phyloP scores from a whole-genome alignment of 2,888 invertebrate genomes.

The Andrena trimmerana region DNA sequence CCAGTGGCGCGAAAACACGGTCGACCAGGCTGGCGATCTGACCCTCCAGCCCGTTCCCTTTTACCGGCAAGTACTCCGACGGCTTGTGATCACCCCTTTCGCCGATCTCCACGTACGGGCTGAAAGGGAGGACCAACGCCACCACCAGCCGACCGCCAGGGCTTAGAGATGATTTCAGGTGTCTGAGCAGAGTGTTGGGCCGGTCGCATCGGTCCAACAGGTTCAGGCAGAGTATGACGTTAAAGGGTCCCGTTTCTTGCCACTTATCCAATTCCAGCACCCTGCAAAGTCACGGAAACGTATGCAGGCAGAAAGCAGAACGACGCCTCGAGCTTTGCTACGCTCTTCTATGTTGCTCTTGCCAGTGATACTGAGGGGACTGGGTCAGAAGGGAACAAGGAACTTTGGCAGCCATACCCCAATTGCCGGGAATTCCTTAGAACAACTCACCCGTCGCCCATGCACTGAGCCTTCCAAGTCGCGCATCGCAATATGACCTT shows the following conservation, averaged over 20 bases:
- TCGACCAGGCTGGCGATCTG: conserved; percentile 91
- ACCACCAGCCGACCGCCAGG: conserved; percentile 92
- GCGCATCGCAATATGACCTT: no score
- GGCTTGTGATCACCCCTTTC: conserved; percentile 90
- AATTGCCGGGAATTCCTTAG: no score
- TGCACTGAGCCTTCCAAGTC: no score
- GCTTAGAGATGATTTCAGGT: conserved; percentile 90
- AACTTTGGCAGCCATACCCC: no score
- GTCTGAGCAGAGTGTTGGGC: conserved; percentile 91
- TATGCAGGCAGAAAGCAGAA: background rate
- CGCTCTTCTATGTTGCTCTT: no score
- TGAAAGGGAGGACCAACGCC: conserved; percentile 97
- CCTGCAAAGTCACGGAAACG: conserved; percentile 83
- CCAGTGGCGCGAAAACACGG: conserved; percentile 88
- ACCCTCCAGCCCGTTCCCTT: conserved; percentile 90
- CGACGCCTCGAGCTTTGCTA: background rate
- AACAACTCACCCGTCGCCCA: no score
- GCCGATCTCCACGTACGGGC: conserved; percentile 97
- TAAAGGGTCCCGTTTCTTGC: conserved; percentile 87
- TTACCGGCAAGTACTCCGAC: conserved; percentile 89
- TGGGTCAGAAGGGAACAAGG: no score
- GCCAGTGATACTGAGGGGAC: no score
- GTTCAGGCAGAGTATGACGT: conserved; percentile 96
- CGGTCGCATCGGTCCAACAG: conserved; percentile 96
- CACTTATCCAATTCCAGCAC: conserved; percentile 90